These are phyloP conservation scores for Stegastes partitus DNA, from an alignment of 2,113 vertebrate species.

Conservation along the genomic window DNA sequence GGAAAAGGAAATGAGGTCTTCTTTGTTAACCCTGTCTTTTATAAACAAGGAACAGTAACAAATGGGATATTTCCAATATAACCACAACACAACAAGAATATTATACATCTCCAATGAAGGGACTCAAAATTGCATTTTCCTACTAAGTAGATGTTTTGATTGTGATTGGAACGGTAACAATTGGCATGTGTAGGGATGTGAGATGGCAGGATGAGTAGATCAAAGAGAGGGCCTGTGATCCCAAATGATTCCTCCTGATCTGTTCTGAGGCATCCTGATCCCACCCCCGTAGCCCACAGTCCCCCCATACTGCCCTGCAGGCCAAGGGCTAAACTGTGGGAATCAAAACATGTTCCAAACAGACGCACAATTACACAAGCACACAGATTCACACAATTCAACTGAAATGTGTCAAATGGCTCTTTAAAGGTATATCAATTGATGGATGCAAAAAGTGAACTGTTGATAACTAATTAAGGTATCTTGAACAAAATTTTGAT, in stretches of 20 bases:
- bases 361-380: slow-evolving; percentile 5
- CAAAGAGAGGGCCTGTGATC: slow-evolving; percentile 59
- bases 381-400: slow-evolving; percentile 1
- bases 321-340: slow-evolving; percentile 52
- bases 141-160: slow-evolving; percentile 14
- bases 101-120: not conserved
- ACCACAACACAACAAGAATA: slow-evolving; percentile 1
- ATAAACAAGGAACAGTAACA: slow-evolving; percentile 21
- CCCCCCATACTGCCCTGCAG: slow-evolving; percentile 33
- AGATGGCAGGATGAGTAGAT: slow-evolving; percentile 58
- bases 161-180: slow-evolving; percentile 25
- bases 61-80: slow-evolving; percentile 18
- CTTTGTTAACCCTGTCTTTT: slow-evolving; percentile 34
- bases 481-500: not conserved
- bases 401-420: not conserved
- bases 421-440: not conserved
- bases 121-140: slow-evolving; percentile 11
- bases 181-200: slow-evolving; percentile 44
- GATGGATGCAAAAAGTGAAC: not conserved
- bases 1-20: slow-evolving; percentile 40
- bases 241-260: slow-evolving; percentile 65
- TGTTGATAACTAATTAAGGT: not conserved
- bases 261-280: slow-evolving; percentile 61
- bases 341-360: slow-evolving; percentile 44
- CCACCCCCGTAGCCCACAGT: slow-evolving; percentile 34